Conservation (phyloP, 2,797 vertebrate genomes). For the Enoplosus armatus region DNA sequence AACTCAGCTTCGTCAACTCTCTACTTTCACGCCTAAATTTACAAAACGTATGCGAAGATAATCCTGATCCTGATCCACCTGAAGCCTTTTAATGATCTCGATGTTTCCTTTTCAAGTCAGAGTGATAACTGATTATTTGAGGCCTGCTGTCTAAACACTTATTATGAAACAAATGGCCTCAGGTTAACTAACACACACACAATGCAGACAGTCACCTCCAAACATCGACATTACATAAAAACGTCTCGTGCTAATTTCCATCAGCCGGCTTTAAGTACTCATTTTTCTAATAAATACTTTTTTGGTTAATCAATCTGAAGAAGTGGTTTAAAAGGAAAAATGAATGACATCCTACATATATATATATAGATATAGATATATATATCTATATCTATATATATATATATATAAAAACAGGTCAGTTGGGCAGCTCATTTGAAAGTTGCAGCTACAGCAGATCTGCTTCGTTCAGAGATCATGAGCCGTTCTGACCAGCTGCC, state of each 20-base stretch:
- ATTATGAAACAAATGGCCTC: too few species aligned
- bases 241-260: background rate
- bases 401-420: background rate
- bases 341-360: too few species aligned
- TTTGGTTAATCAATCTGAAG: too few species aligned
- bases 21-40: background rate
- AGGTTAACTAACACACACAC: background rate
- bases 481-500: background rate
- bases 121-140: background rate
- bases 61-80: background rate
- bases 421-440: background rate
- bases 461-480: background rate
- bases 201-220: background rate
- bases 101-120: too few species aligned
- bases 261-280: background rate
- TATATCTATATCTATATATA: too few species aligned
- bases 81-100: background rate
- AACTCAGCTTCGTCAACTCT: too few species aligned
- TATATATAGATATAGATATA: too few species aligned
- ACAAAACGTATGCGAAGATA: too few species aligned
- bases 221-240: background rate
- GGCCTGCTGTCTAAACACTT: background rate
- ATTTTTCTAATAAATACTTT: too few species aligned
- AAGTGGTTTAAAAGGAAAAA: too few species aligned
- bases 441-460: slow-evolving; percentile 20